phyloP scores from a whole-genome alignment of 1,140 invertebrate genomes.

The Microplitis mediator region DNA sequence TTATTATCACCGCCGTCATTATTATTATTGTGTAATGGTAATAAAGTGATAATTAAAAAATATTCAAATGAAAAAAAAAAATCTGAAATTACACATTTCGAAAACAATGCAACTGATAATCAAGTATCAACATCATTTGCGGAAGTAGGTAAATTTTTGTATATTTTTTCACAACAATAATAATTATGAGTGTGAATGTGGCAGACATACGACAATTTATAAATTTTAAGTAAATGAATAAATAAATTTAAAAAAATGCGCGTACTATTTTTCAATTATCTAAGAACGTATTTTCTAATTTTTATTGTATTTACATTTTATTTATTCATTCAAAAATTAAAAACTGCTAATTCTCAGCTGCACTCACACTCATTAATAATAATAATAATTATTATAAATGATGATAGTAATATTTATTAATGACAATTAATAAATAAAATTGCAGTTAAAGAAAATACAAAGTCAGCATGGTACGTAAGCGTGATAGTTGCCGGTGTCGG shows the following conservation, averaged over 20 bases:
- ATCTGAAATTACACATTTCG: slow-evolving; percentile 34
- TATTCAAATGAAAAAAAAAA: slow-evolving; percentile 43
- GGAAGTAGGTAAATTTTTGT: slow-evolving; percentile 51
- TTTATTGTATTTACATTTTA: no score
- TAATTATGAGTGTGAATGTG: no score
- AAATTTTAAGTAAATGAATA: no score
- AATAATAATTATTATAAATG: no score
- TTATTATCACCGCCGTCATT: not conserved
- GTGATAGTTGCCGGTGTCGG: slow-evolving; percentile 81
- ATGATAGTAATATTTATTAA: no score
- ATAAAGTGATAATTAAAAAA: slow-evolving; percentile 21
- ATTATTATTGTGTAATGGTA: slow-evolving; percentile 19
- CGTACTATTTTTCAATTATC: no score
- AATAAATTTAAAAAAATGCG: no score
- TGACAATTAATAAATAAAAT: slow-evolving; percentile 4
- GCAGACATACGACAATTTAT: no score
- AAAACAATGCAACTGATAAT: slow-evolving; percentile 29
- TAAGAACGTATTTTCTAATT: no score
- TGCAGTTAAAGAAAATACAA: slow-evolving; percentile 83
- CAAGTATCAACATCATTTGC: slow-evolving; percentile 47
- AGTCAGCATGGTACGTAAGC: slow-evolving; percentile 80
- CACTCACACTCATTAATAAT: no score
- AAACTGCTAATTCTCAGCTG: no score
- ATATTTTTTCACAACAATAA: not conserved
- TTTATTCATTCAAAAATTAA: no score